Evolutionary conservation across 2,888 invertebrate species (phyloP).

Genomic region (Lypha dubia): DNA sequence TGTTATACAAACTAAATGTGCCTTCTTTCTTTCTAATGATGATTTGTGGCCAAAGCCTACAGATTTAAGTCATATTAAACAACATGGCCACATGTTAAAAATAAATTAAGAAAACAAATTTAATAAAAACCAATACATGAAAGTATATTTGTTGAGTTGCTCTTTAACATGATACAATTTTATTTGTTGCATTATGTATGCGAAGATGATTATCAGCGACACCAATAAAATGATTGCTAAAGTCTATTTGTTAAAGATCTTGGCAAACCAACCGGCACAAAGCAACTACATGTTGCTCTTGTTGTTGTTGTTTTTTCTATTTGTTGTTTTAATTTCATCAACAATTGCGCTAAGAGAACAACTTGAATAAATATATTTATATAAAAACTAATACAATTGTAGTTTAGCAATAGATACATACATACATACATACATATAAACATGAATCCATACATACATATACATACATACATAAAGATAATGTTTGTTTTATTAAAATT

Average conservation of each 20-base stretch:
- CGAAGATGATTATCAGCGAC: slow-evolving; percentile 78
- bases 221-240: slow-evolving; percentile 81
- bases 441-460: too few species aligned
- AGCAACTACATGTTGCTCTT: slow-evolving; percentile 73
- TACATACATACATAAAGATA: background rate
- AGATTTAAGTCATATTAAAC: background rate
- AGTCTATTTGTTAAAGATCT: slow-evolving; percentile 73
- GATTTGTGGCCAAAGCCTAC: slow-evolving; percentile 19
- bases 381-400: slow-evolving; percentile 52
- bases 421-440: background rate
- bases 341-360: slow-evolving; percentile 34
- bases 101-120: background rate
- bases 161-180: slow-evolving; percentile 37
- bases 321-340: slow-evolving; percentile 52
- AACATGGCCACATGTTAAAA: slow-evolving; percentile 21
- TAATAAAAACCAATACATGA: background rate
- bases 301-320: slow-evolving; percentile 73
- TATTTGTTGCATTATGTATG: slow-evolving; percentile 67
- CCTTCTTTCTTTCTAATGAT: slow-evolving; percentile 44
- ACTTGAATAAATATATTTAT: slow-evolving; percentile 38
- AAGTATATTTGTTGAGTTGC: background rate
- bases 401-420: background rate
- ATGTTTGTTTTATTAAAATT: background rate
- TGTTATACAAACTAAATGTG: slow-evolving; percentile 21
- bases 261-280: slow-evolving; percentile 50